Percentiles rank a stretch among this genome's conserved stretches.
These are phyloP conservation scores for Psittacula cyanocephala DNA, from an alignment of 2,113 vertebrate species.

Conservation along the genomic window DNA sequence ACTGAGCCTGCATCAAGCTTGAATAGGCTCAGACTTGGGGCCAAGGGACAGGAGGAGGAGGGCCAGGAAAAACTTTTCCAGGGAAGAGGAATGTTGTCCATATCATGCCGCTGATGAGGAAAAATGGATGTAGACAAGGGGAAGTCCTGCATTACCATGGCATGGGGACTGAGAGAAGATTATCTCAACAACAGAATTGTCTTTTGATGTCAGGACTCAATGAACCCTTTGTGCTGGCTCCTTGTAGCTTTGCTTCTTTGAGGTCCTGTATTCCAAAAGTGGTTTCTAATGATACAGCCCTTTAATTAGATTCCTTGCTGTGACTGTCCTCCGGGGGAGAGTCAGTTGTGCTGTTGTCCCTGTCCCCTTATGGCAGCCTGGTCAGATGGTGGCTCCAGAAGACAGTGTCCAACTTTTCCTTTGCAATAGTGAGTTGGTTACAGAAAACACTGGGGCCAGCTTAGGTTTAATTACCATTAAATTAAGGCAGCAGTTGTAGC, in stretches of 20 bases:
- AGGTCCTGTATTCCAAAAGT: neutral
- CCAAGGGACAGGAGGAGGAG: neutral
- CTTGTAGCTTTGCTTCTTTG: neutral
- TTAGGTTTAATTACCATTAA: constrained; percentile 34
- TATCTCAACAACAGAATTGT: neutral
- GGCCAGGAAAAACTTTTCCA: neutral
- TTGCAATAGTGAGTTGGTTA: neutral
- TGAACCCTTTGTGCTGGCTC: neutral
- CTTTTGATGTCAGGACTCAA: neutral
- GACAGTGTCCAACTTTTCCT: neutral
- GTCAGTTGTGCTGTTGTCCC: rapidly evolving
- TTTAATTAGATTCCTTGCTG: neutral
- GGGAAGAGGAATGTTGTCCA: neutral
- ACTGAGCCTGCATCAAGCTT: neutral
- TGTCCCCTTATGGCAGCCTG: neutral
- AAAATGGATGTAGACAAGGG: neutral
- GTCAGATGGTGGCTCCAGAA: neutral
- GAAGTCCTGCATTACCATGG: rapidly evolving
- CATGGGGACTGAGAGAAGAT: neutral
- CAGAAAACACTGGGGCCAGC: neutral
- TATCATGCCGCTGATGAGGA: neutral
- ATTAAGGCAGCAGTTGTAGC: constrained; percentile 41
- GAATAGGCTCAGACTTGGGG: neutral
- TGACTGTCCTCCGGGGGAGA: neutral
- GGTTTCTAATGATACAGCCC: neutral